Evolutionary conservation across 2,113 vertebrate genomes (phyloP), one percentile per base, ranked within the genome.

Genomic region (Calcarius ornatus): DNA sequence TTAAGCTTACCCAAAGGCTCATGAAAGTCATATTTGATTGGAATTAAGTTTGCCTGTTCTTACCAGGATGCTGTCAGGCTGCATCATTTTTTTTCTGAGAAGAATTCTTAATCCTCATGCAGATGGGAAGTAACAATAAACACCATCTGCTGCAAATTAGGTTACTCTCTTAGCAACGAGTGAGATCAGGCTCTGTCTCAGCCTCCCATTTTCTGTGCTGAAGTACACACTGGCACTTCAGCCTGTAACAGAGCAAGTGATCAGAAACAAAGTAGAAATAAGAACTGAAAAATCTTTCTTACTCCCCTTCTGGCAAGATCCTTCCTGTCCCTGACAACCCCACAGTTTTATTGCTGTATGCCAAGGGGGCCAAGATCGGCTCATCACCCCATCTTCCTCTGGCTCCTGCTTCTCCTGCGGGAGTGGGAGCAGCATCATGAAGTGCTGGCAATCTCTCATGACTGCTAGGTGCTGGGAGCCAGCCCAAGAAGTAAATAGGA

Each of bases 111-210:
- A 92, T 96, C 91, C 83, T 96, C 54, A 77, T 95, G 90, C 92
- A 95, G 96, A 96, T 96, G 96, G 95, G 81, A 93, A 92, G 93
- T 94, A 96, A 95, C 92, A 97, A 96, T 95, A 97, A 97, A 96
- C 93, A 96, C 96, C 95, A 96, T 95, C 96, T 96, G 96, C 88
- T 96, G 88, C 81, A 96, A 96, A 95, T 96, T 93, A 90, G 77
- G 90, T 96, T 96, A 95, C 82, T 95, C 93, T 79, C 94, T 92
- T 95, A 97, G 95, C 95, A 96, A 97, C 94, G 47, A 90, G 38
- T 45, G 86, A 88, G 72, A 91, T 90, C 86, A 91, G 68, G 78
- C 92, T 92, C 61, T 1, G 1, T 81, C 86, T 92, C 80, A 88
- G 38, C 59, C 90, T 95, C 77, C 35, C 45, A 35, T 95, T 94